Percentiles rank a stretch among this genome's conserved stretches.
phyloP scores from a whole-genome alignment of 2,888 invertebrate genomes.

The Yponomeuta evonymella region DNA sequence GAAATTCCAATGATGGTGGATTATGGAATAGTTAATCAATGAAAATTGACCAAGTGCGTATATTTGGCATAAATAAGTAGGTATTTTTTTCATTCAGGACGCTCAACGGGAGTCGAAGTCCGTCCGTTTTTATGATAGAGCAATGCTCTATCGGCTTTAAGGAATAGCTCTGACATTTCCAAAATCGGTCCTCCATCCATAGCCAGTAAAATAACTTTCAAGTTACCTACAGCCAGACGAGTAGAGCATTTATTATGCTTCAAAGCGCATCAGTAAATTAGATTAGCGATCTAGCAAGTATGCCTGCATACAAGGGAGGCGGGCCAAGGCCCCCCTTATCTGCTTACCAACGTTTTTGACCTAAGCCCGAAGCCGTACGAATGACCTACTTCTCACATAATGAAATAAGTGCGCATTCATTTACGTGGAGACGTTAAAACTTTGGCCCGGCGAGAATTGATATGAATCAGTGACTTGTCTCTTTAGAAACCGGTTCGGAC shows the following conservation, averaged over 20 bases:
- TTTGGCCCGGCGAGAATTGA: not conserved
- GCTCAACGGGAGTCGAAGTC: no score
- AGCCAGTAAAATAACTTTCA: not conserved
- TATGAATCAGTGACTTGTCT: not conserved
- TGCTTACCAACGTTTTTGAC: constrained; percentile 26
- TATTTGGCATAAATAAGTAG: no score
- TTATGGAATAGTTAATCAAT: no score
- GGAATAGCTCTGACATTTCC: no score
- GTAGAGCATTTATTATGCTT: constrained; percentile 24
- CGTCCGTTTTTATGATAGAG: no score
- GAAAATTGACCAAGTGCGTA: no score
- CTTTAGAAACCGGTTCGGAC: not conserved
- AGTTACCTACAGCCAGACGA: constrained; percentile 15
- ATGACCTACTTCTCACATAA: constrained; percentile 6
- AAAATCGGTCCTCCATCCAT: no score
- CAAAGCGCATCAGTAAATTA: constrained; percentile 39
- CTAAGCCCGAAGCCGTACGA: constrained; percentile 13
- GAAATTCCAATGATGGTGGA: no score
- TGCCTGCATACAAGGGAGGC: constrained; percentile 24
- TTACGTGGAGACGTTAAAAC: constrained; percentile 1
- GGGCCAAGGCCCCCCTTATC: constrained; percentile 49
- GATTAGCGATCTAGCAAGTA: constrained; percentile 44
- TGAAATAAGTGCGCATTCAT: not conserved
- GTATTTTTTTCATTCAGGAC: no score
- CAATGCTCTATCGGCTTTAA: no score